Conservation (phyloP, 2,888 invertebrate species). For the Tipula unca region DNA sequence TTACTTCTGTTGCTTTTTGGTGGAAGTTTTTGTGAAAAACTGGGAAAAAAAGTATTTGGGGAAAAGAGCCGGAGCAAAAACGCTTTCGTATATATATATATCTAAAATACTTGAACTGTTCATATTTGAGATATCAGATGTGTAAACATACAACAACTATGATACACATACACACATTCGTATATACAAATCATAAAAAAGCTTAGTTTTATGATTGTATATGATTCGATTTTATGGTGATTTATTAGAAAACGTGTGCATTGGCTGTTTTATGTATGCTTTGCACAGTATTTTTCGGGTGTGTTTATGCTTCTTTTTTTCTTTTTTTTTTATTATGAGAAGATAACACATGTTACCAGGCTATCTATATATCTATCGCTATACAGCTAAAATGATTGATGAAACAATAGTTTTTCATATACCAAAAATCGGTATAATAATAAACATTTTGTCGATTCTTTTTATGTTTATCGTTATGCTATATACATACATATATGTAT, state of each 20-base stretch:
- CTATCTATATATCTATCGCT: neutral
- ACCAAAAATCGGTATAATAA: neutral
- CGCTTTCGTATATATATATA: neutral
- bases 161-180: neutral
- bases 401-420: neutral
- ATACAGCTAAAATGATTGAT: neutral
- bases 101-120: neutral
- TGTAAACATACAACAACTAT: neutral
- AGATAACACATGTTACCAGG: neutral
- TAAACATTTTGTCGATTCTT: neutral
- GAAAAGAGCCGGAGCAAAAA: neutral
- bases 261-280: neutral
- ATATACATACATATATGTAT: no score
- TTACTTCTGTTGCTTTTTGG: neutral
- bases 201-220: neutral
- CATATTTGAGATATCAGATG: neutral
- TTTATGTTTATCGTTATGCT: neutral
- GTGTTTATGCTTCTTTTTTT: neutral
- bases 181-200: neutral
- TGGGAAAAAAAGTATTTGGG: neutral
- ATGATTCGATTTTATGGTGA: neutral
- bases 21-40: neutral
- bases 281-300: neutral
- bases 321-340: neutral
- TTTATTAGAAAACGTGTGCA: neutral